Percentiles rank a stretch among this genome's conserved stretches.
phyloP scores from a whole-genome alignment of 1,140 invertebrate genomes.

The Drosophila pectinifera region DNA sequence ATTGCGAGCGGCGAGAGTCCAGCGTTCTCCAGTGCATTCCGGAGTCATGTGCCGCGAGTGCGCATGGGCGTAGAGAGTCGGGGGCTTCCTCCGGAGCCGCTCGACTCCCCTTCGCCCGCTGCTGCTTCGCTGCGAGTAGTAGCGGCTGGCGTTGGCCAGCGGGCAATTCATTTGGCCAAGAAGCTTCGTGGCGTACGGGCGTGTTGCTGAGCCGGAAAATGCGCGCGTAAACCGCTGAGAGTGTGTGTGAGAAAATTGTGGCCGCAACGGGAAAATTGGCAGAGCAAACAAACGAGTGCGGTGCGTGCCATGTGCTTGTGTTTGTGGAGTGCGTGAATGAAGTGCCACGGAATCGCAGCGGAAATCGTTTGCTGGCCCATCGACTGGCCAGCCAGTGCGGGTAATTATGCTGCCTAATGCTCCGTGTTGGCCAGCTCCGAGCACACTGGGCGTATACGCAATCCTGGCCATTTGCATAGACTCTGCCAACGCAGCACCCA shows the following conservation, averaged over 20 bases:
- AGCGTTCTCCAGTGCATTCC: slow-evolving; percentile 10
- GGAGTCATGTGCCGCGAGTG: slow-evolving; percentile 31
- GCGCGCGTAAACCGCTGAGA: slow-evolving; percentile 73
- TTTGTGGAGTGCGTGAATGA: slow-evolving; percentile 56
- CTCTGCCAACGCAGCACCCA: not conserved
- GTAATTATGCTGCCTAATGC: slow-evolving; percentile 48
- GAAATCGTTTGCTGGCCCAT: slow-evolving; percentile 56
- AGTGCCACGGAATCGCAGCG: slow-evolving; percentile 41
- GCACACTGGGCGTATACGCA: slow-evolving; percentile 15
- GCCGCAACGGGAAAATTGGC: slow-evolving; percentile 40
- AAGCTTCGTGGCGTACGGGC: slow-evolving; percentile 78
- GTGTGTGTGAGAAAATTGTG: slow-evolving; percentile 50
- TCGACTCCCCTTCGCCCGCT: slow-evolving; percentile 2
- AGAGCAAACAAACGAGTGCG: slow-evolving; percentile 48
- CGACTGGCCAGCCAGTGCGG: slow-evolving; percentile 50
- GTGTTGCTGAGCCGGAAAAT: slow-evolving; percentile 70
- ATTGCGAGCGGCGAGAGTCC: slow-evolving; percentile 38
- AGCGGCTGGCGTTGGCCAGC: slow-evolving; percentile 57
- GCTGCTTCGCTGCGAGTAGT: slow-evolving; percentile 25
- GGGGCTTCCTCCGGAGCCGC: slow-evolving; percentile 1
- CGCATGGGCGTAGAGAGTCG: slow-evolving; percentile 34
- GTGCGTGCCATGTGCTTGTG: slow-evolving; percentile 51
- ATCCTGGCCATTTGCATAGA: not conserved
- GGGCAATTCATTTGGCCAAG: slow-evolving; percentile 80
- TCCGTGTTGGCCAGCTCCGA: slow-evolving; percentile 16